A percentile compares a stretch with the other conserved stretches of the same genome.
Evolutionary conservation across 1,140 invertebrate genomes (phyloP).

Genomic region (Thereuonema tuberculata): DNA sequence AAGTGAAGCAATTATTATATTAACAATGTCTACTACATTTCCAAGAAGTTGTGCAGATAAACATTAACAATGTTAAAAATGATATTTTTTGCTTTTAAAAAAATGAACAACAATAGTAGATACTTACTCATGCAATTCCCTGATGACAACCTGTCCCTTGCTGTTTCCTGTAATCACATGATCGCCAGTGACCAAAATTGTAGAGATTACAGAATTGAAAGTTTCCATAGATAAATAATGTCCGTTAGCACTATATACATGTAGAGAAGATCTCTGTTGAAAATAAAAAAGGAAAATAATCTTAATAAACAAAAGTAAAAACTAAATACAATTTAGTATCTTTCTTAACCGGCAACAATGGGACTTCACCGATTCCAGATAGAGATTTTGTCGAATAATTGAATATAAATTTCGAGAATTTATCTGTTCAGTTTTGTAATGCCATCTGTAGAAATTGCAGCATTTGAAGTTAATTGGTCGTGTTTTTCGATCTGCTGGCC

Average conservation of each 20-base stretch:
- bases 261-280: conserved; percentile 39
- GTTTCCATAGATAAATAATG: conserved; percentile 38
- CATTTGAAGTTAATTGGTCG: too few species aligned
- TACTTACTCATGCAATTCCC: conserved; percentile 31
- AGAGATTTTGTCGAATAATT: too few species aligned
- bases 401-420: too few species aligned
- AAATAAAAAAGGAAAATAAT: conserved; percentile 18
- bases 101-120: not conserved
- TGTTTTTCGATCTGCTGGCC: too few species aligned
- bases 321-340: conserved; percentile 14
- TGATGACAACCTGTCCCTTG: conserved; percentile 41
- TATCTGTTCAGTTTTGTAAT: too few species aligned
- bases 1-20: conserved; percentile 8
- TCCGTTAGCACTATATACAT: conserved; percentile 47
- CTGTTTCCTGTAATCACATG: conserved; percentile 38
- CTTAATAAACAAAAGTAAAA: not conserved
- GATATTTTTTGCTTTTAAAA: too few species aligned
- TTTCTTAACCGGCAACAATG: conserved; percentile 14
- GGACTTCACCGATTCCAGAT: too few species aligned
- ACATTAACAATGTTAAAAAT: too few species aligned
- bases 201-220: conserved; percentile 36
- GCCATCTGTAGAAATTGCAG: too few species aligned
- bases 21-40: not conserved
- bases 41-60: too few species aligned
- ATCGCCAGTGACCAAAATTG: conserved; percentile 34